Conservation (phyloP, 2,113 vertebrate species). For the Abramis brama region DNA sequence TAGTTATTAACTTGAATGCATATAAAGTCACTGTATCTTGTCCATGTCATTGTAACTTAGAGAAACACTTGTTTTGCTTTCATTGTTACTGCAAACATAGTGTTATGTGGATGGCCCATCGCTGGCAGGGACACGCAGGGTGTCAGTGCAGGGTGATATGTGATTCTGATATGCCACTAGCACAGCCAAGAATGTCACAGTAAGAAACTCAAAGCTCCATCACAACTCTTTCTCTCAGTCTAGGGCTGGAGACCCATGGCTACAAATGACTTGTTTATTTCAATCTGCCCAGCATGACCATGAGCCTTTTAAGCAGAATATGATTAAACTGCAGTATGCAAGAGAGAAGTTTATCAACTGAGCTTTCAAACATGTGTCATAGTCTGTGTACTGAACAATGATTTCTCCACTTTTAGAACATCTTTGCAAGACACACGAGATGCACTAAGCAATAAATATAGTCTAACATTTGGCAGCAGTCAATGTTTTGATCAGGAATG, state of each 20-base stretch:
- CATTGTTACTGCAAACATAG: constrained; percentile 54
- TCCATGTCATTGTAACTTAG: constrained; percentile 16
- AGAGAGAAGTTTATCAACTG: not conserved
- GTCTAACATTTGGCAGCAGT: constrained; percentile 20
- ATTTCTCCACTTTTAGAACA: not conserved
- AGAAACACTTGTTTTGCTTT: constrained; percentile 46
- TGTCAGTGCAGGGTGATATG: constrained; percentile 68
- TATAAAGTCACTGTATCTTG: not conserved
- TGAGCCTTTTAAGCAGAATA: constrained; percentile 34
- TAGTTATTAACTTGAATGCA: not conserved
- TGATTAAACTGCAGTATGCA: constrained; percentile 22
- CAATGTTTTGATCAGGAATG: not conserved
- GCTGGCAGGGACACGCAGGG: constrained; percentile 63
- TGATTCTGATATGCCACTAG: constrained; percentile 64
- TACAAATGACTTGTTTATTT: constrained; percentile 61
- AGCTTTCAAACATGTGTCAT: constrained; percentile 31
- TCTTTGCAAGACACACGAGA: not conserved
- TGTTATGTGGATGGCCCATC: constrained; percentile 56
- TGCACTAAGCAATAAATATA: not conserved
- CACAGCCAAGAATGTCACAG: constrained; percentile 62
- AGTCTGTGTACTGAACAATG: not conserved
- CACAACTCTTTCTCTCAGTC: constrained; percentile 55
- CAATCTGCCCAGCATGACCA: constrained; percentile 47
- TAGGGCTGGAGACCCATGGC: constrained; percentile 55
- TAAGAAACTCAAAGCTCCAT: constrained; percentile 58